Evolutionary conservation across 37 sponge, comb jelly and placozoan species (phyloP), one percentile per base, ranked within the genome.

Genomic region (Dysidea cf. avara): DNA sequence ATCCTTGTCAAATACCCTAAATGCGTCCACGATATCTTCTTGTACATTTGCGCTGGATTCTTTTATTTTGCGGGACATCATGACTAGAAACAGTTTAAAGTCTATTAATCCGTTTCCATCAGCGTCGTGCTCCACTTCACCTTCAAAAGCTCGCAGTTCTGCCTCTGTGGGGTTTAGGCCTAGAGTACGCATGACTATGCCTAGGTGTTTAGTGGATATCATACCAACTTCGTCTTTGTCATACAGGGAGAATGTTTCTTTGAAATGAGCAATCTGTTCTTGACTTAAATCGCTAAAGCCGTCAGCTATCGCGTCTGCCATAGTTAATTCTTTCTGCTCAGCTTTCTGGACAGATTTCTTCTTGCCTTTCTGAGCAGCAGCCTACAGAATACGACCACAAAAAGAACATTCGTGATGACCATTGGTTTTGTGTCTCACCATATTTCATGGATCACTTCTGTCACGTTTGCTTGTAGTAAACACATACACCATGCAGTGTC

Each of bases 51-150:
- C 69, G 79, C 95, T 96, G 3, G 88, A 80, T 62, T 99, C 99
- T 66, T 95, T 99, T 88, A 99, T 94, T 71, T 95, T 99, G 21
- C 97, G 87, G 2, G 99, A 90, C 99, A 99, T 99, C 99, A 99
- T 99, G 68, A 94, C 87, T 3, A 99, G 86, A 65, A 99, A 99
- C 54, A 95, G 96, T 9, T 90, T 80, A 74, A 99, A 99, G 65
- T 99, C 99, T 60, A 99, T 99, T n/a, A 96, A 95, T 6, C 99
- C 99, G 56, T 99, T 99, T 7, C 99, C 97, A 72, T 96, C 97
- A 36, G 96, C 91, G 58, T 96, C 97, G 48, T n/a, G n/a, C n/a
- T n/a, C n/a, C n/a, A 98, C 99, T 57, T 99, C 99, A 62, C 92
- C 95, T 84, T 95, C 90, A 96, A 99, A 95, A 69, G 95, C 99